Conservation (phyloP, 2,113 vertebrate genomes). For the Platycercus adscitus region DNA sequence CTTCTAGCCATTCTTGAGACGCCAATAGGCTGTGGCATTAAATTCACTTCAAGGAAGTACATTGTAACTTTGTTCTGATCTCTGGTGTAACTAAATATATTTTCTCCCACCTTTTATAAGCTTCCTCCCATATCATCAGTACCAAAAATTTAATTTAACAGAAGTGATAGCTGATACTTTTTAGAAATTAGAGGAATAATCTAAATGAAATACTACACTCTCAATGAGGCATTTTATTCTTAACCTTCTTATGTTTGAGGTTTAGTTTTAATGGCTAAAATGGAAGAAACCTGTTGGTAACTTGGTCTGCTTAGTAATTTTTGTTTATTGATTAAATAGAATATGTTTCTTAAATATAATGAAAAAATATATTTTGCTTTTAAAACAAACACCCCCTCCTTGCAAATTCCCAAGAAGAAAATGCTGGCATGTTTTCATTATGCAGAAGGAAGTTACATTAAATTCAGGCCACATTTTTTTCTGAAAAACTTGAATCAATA, state of each 20-base stretch:
- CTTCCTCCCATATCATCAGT: not conserved
- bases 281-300: not conserved
- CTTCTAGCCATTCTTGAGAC: not conserved
- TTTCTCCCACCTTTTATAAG: not conserved
- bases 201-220: not conserved
- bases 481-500: not conserved
- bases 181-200: not conserved
- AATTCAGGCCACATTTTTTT: not conserved
- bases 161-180: not conserved
- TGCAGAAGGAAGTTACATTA: not conserved
- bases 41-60: not conserved
- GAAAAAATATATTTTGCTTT: not conserved
- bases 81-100: not conserved
- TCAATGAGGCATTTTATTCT: not conserved
- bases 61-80: not conserved
- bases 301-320: not conserved
- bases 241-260: not conserved
- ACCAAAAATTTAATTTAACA: not conserved
- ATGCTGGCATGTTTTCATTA: not conserved
- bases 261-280: not conserved
- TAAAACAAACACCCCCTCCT: not conserved
- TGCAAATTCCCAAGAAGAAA: not conserved
- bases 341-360: not conserved
- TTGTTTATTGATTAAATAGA: not conserved
- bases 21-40: constrained; percentile 27